phyloP scores from a whole-genome alignment of 2,797 vertebrate genomes.

The Ctenosaura bakeri region DNA sequence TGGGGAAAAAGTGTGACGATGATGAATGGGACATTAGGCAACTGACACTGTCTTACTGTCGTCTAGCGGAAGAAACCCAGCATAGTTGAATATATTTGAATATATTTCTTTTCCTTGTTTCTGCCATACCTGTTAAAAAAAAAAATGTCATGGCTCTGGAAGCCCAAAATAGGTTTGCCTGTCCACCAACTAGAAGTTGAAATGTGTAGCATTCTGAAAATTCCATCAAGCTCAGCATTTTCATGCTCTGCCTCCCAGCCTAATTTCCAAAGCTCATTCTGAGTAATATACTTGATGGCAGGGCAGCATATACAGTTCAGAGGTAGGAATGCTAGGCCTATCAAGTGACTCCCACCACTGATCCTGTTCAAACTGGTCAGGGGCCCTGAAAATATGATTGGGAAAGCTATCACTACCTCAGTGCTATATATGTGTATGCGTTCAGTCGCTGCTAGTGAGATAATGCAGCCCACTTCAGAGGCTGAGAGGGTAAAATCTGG shows the following conservation, averaged over 20 bases:
- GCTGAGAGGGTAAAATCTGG: slow-evolving; percentile 36
- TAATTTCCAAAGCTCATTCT: slow-evolving; percentile 9
- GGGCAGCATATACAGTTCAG: not conserved
- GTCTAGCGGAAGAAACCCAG: not conserved
- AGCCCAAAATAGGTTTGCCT: not conserved
- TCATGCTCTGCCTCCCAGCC: not conserved
- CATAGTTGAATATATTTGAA: not conserved
- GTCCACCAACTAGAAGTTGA: not conserved
- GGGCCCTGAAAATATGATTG: not conserved
- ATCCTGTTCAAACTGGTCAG: rapidly evolving
- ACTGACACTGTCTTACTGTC: not conserved
- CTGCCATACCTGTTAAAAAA: not conserved
- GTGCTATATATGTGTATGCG: rapidly evolving
- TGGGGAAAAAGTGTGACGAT: too few relatives aligned
- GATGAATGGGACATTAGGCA: not conserved
- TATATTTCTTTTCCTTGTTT: not conserved
- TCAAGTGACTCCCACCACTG: not conserved
- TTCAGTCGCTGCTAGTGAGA: not conserved
- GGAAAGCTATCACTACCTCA: rapidly evolving
- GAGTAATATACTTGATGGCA: not conserved
- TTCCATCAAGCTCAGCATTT: not conserved
- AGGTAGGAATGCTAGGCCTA: not conserved
- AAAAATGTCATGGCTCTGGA: not conserved
- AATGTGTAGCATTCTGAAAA: not conserved
- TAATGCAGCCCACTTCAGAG: not conserved